Evolutionary conservation across 2,113 vertebrate species (phyloP).

Genomic region (Gymnorhina tibicen): DNA sequence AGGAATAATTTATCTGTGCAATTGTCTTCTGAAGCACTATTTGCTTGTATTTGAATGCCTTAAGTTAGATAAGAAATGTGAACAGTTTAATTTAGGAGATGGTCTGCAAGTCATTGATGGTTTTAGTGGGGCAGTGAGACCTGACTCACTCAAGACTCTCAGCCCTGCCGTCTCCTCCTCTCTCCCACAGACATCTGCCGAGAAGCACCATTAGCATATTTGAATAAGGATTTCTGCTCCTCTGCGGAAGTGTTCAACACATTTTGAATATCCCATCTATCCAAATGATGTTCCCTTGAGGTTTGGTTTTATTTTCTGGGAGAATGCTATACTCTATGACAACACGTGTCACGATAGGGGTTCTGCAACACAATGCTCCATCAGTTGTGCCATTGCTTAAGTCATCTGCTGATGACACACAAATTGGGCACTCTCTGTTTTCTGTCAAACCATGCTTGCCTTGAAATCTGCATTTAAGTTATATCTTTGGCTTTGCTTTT

Average conservation of each 20-base stretch:
- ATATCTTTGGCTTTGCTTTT: neutral
- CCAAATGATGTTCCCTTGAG: neutral
- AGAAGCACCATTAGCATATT: neutral
- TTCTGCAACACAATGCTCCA: neutral
- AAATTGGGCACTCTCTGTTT: neutral
- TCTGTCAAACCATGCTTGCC: neutral
- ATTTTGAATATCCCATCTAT: neutral
- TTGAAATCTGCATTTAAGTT: neutral
- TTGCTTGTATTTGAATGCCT: neutral
- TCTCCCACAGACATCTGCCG: neutral
- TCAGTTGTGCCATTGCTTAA: neutral
- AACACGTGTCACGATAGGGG: neutral
- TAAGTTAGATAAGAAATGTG: neutral
- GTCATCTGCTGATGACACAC: neutral
- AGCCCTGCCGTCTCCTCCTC: neutral
- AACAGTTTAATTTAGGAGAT: neutral
- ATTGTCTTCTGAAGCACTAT: conserved; percentile 4
- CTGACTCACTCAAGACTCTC: neutral
- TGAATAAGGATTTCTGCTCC: neutral
- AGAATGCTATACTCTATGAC: neutral
- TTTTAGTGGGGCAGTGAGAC: neutral
- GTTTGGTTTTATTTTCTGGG: neutral
- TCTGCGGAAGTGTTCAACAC: neutral
- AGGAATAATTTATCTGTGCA: conserved; percentile 27
- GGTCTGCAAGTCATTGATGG: neutral